A percentile compares a stretch with the other conserved stretches of the same genome.
phyloP scores from a whole-genome alignment of 2,888 invertebrate genomes.

The Nomada ruficornis region DNA sequence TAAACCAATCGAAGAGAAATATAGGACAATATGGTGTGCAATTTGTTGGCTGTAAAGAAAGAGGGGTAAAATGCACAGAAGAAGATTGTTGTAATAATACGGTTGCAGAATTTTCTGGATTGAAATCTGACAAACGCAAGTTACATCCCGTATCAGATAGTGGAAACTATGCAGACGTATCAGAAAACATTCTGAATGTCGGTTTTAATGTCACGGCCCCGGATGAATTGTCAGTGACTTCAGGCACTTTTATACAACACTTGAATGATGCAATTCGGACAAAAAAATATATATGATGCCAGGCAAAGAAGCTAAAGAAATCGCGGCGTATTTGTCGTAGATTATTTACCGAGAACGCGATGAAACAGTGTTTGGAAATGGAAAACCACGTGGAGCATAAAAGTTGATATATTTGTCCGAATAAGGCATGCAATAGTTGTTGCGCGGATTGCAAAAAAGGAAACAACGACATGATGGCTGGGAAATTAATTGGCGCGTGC shows the following conservation, averaged over 20 bases:
- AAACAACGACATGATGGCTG: neutral
- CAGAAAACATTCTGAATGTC: slow-evolving; percentile 16
- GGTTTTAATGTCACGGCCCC: slow-evolving; percentile 16
- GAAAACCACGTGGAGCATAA: neutral
- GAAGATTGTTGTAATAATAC: neutral
- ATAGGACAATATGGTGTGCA: neutral
- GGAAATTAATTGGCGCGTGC: neutral
- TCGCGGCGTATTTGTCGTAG: neutral
- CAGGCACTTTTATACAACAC: slow-evolving; percentile 23
- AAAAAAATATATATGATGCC: neutral
- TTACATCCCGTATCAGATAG: slow-evolving; percentile 29
- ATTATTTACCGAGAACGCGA: neutral
- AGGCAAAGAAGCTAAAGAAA: neutral
- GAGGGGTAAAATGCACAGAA: too few relatives aligned
- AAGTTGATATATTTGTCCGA: neutral
- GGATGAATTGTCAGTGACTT: slow-evolving; percentile 34
- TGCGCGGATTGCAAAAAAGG: neutral
- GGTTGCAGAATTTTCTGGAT: neutral
- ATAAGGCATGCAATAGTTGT: neutral
- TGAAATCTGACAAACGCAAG: slow-evolving; percentile 13
- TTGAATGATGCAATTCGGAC: neutral
- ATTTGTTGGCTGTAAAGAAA: too few relatives aligned
- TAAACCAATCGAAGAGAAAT: neutral
- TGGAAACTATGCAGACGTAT: slow-evolving; percentile 36
- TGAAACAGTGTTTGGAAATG: neutral